These are phyloP conservation scores for Caerostris darwini DNA, from an alignment of 1,140 invertebrate genomes.

Conservation along the genomic window DNA sequence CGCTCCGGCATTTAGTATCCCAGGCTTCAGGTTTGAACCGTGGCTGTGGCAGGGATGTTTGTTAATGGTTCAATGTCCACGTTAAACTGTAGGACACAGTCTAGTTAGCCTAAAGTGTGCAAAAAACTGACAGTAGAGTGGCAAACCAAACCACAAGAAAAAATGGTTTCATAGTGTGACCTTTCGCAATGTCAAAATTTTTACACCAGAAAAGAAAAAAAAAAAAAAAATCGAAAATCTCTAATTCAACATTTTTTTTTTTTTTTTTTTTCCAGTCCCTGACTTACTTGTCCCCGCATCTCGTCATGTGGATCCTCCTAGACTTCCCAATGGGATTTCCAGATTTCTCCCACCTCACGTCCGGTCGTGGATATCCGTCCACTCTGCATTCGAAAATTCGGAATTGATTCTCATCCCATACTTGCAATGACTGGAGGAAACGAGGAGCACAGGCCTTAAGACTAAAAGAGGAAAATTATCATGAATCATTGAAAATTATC, in stretches of 20 bases:
- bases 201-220: too few relatives aligned
- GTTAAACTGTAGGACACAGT: too few relatives aligned
- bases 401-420: background rate
- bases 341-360: conserved; percentile 66
- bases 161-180: too few relatives aligned
- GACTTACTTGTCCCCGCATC: conserved; percentile 73
- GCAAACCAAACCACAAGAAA: too few relatives aligned
- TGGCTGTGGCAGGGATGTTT: too few relatives aligned
- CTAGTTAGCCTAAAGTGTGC: too few relatives aligned
- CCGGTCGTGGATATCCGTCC: conserved; percentile 72
- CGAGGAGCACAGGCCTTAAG: conserved; percentile 29
- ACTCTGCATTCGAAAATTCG: conserved; percentile 65
- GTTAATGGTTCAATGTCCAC: too few relatives aligned
- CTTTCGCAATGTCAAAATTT: too few relatives aligned
- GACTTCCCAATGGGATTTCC: conserved; percentile 57
- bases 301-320: conserved; percentile 42
- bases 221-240: too few relatives aligned
- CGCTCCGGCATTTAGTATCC: too few relatives aligned
- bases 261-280: background rate
- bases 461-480: background rate
- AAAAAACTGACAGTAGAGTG: too few relatives aligned
- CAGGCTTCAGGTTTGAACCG: too few relatives aligned
- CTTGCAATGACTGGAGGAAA: background rate
- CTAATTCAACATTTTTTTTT: background rate
- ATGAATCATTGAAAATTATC: background rate